These are phyloP conservation scores for Penaeus vannamei DNA, from an alignment of 1,140 invertebrate genomes.

Conservation along the genomic window DNA sequence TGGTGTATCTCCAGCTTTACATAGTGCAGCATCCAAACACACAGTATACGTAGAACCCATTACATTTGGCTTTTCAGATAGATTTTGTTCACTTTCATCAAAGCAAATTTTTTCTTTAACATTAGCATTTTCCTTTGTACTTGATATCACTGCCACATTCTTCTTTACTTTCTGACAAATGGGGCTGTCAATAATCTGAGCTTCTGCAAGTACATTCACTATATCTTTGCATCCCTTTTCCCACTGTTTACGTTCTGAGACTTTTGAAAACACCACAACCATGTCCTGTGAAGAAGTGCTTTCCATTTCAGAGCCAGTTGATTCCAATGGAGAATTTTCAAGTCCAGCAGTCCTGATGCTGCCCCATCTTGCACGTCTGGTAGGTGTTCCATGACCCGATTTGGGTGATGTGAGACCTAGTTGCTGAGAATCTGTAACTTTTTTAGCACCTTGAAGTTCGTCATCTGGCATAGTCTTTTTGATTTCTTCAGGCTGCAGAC, in stretches of 20 bases:
- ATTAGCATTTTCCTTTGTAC: neutral
- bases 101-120: neutral
- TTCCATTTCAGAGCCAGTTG: slow-evolving; percentile 63
- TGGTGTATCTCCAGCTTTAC: too few relatives aligned
- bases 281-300: slow-evolving; percentile 59
- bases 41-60: too few relatives aligned
- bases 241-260: slow-evolving; percentile 49
- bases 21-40: too few relatives aligned
- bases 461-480: neutral
- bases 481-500: neutral
- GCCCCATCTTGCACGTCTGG: slow-evolving; percentile 47
- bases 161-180: slow-evolving; percentile 5
- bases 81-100: neutral
- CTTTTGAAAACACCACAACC: slow-evolving; percentile 49
- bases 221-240: slow-evolving; percentile 43
- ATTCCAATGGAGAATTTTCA: slow-evolving; percentile 62
- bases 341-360: slow-evolving; percentile 48
- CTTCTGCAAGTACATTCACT: slow-evolving; percentile 40
- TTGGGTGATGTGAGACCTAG: neutral
- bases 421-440: neutral
- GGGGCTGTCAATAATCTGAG: slow-evolving; percentile 38
- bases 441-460: neutral
- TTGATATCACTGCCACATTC: neutral
- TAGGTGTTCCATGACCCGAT: slow-evolving; percentile 20
- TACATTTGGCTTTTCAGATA: neutral